A percentile compares a stretch with the other conserved stretches of the same genome.
These are phyloP conservation scores for Notamacropus eugenii DNA, from an alignment of 2,797 vertebrate species.

Conservation along the genomic window DNA sequence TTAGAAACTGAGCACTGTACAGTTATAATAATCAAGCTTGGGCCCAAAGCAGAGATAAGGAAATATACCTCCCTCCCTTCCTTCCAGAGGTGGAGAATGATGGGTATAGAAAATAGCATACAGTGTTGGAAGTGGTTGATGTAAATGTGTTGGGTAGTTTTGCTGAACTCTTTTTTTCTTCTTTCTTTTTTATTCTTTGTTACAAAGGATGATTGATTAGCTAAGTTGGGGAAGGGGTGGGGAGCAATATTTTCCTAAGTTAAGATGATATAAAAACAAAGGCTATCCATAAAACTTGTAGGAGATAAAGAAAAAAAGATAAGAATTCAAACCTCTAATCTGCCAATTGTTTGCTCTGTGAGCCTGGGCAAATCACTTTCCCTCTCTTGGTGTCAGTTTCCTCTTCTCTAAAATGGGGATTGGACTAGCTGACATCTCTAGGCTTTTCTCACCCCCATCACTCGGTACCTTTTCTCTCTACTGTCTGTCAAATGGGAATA, in stretches of 20 bases:
- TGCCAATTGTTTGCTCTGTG: not conserved
- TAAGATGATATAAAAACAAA: not conserved
- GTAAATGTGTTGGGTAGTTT: not conserved
- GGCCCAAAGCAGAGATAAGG: not conserved
- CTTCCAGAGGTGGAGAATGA: not conserved
- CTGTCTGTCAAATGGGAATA: not conserved
- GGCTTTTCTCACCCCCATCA: not conserved
- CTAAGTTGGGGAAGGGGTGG: not conserved
- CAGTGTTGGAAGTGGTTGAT: not conserved
- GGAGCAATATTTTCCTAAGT: not conserved
- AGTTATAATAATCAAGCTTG: not conserved
- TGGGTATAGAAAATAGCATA: not conserved
- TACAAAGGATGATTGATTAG: not conserved
- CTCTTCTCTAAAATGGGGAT: not conserved
- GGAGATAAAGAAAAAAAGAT: not conserved
- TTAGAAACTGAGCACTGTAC: not conserved
- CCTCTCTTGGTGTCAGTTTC: not conserved
- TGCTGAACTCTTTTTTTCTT: not conserved
- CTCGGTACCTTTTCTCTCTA: not conserved
- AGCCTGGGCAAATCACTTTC: not conserved
- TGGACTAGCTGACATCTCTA: not conserved
- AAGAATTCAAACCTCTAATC: not conserved
- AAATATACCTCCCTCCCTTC: not conserved
- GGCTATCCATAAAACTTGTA: not conserved
- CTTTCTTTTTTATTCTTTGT: not conserved